A percentile compares a stretch with the other conserved stretches of the same genome.
phyloP scores from a whole-genome alignment of 2,797 vertebrate genomes.

The Vultur gryphus region DNA sequence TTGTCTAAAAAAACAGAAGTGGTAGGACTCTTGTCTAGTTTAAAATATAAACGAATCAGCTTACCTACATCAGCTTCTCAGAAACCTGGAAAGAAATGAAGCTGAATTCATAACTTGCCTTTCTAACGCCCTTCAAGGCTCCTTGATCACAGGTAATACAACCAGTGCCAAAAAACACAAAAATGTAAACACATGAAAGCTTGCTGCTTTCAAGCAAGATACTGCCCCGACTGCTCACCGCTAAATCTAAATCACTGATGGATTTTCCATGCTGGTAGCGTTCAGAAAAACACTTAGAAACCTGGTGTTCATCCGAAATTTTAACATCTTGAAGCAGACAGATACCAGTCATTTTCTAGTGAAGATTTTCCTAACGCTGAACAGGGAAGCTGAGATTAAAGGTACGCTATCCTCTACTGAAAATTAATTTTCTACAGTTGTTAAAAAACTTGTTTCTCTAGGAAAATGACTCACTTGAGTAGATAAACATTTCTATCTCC shows the following conservation, averaged over 20 bases:
- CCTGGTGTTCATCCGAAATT: slow-evolving; percentile 30
- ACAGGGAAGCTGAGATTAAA: slow-evolving; percentile 67
- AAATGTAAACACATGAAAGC: not conserved
- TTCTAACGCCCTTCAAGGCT: not conserved
- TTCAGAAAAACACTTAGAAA: slow-evolving; percentile 34
- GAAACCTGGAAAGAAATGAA: not conserved
- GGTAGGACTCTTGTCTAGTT: not conserved
- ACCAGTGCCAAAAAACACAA: not conserved
- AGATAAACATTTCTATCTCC: slow-evolving; percentile 37
- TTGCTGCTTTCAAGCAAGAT: not conserved
- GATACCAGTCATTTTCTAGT: slow-evolving; percentile 43
- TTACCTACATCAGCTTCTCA: not conserved
- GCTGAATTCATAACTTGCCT: not conserved
- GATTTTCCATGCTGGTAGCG: slow-evolving; percentile 51
- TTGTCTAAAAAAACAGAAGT: not conserved
- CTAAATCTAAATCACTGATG: slow-evolving; percentile 49
- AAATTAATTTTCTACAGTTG: slow-evolving; percentile 72
- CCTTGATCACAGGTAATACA: not conserved
- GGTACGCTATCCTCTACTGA: slow-evolving; percentile 29
- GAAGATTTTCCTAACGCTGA: slow-evolving; percentile 57
- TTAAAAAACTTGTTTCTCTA: slow-evolving; percentile 45
- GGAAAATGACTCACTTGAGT: slow-evolving; percentile 52
- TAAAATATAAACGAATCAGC: not conserved
- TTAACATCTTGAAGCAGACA: slow-evolving; percentile 29
- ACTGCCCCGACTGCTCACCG: not conserved